phyloP scores from a whole-genome alignment of 2,113 vertebrate species.

The Poeciliopsis retropinna region DNA sequence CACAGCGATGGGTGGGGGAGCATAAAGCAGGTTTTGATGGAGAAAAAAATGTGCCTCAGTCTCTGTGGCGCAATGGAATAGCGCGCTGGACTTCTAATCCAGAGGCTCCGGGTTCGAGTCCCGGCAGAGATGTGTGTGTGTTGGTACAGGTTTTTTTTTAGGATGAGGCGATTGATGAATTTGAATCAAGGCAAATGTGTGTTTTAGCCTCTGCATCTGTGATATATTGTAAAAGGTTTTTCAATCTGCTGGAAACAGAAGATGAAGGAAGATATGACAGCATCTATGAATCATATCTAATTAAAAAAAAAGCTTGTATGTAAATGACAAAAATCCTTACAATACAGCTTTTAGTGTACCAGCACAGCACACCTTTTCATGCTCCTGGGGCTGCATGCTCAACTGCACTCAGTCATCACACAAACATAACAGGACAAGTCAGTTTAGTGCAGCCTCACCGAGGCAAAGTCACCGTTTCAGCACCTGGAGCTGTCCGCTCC shows the following conservation, averaged over 20 bases:
- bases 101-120: constrained; percentile 99
- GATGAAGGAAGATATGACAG: background rate
- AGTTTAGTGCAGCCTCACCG: constrained; percentile 1
- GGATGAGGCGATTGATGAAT: background rate
- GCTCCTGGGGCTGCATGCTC: constrained; percentile 10
- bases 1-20: constrained; percentile 49
- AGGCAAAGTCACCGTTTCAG: constrained; percentile 31
- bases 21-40: constrained; percentile 64
- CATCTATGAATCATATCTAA: background rate
- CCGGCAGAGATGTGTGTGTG: constrained; percentile 94
- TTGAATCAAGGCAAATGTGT: background rate
- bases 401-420: constrained; percentile 3
- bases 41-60: constrained; percentile 55
- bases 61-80: constrained; percentile 99
- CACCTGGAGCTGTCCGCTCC: constrained; percentile 56
- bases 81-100: constrained; percentile 99
- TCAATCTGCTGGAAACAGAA: background rate
- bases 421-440: constrained; percentile 9
- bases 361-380: constrained; percentile 10
- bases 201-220: background rate
- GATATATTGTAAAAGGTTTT: background rate
- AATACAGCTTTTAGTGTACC: background rate
- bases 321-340: background rate
- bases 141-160: background rate
- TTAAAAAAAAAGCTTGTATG: background rate